Conservation (phyloP, 2,113 vertebrate species). For the Cyprinus carpio region DNA sequence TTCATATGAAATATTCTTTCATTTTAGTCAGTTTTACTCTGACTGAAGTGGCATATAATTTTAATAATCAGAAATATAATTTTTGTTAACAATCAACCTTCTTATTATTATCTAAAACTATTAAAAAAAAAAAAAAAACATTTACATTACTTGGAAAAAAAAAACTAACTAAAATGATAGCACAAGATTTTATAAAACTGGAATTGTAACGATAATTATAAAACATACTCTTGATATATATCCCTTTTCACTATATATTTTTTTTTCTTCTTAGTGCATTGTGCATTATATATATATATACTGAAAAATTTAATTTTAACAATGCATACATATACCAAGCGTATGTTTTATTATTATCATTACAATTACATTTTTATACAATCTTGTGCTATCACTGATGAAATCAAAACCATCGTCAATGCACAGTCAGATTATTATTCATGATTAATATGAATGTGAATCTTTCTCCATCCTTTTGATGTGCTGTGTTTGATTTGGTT, state of each 20-base stretch:
- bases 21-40: neutral
- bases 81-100: neutral
- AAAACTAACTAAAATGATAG: too few relatives aligned
- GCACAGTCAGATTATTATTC: neutral
- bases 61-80: neutral
- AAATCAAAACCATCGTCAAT: neutral
- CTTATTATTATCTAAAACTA: too few relatives aligned
- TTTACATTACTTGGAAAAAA: too few relatives aligned
- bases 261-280: neutral
- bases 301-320: too few relatives aligned
- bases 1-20: neutral
- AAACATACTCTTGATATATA: too few relatives aligned
- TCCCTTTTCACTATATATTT: neutral
- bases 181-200: too few relatives aligned
- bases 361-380: neutral
- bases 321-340: too few relatives aligned
- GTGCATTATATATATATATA: neutral
- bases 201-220: too few relatives aligned
- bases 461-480: neutral
- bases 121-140: too few relatives aligned
- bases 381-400: neutral
- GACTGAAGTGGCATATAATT: neutral
- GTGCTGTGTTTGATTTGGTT: neutral
- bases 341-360: neutral
- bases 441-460: constrained; percentile 11